Evolutionary conservation across 2,797 vertebrate species (phyloP), one percentile per base, ranked within the genome.

Genomic region (Salmo trutta): DNA sequence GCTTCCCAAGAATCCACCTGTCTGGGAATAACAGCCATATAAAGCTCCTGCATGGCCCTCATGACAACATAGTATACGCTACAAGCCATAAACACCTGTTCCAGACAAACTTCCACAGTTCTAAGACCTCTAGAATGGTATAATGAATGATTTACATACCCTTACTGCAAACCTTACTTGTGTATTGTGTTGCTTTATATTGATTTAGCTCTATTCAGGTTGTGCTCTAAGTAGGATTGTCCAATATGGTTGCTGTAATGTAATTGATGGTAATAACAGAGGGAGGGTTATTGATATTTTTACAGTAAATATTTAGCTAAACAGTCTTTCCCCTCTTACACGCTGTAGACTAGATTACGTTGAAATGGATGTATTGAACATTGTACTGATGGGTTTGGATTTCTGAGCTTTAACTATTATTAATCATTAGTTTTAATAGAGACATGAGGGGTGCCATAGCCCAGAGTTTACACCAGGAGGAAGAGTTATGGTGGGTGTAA

Each of bases 41-140:
- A 1, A 15, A 0, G 70, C 77, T 91, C 21, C 3, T 91, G 15
- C 75, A 71, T 1, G 27, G 36, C 0, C 12, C 0, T 16, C 4
- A 75, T 5, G 0, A 19, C 0, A 77, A 74, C 36, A 62, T 3
- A 0, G 64, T 90, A 36, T 82, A 68, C 19, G 66, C 31, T 64
- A 81, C 70, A 19, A 84, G 82, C 77, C 5, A 19, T 3, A 72
- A 3, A 17, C 1, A 31, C 21, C 14, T 72, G 19, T 41, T 29
- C 71, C 51, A 8, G 21, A 19, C 15, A 27, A 15, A 83, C 83
- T 86, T 89, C 72, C 27, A 74, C 53, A 59, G 6, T 17, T 16
- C 53, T n/a, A 16, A 5, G 15, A 16, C 19, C 16, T 36, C 31
- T 69, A 8, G 0, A 69, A 16, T 6, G 29, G 29, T 33, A 19